These are phyloP conservation scores for Tridacna gigas DNA, from an alignment of 2,888 invertebrate species.

Conservation along the genomic window DNA sequence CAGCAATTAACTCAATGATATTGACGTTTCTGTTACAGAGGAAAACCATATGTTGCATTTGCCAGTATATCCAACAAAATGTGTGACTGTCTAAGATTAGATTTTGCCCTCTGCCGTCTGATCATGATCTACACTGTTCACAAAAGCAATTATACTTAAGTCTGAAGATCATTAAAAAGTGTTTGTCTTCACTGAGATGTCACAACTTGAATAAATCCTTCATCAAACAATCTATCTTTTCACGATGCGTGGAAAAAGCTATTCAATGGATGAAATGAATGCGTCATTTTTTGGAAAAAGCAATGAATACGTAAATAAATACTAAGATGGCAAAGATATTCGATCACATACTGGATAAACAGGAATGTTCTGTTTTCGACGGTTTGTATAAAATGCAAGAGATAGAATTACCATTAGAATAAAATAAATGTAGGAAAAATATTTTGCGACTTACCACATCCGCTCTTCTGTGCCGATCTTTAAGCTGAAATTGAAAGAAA, in stretches of 20 bases:
- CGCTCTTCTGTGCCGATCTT: constrained; percentile 17
- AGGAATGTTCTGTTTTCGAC: neutral
- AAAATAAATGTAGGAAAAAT: neutral
- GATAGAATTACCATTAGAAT: neutral
- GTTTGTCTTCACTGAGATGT: too few relatives aligned
- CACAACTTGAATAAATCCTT: too few relatives aligned
- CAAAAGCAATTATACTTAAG: too few relatives aligned
- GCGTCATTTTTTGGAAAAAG: neutral
- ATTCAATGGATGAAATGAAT: neutral
- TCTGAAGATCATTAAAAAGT: too few relatives aligned
- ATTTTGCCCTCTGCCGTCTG: too few relatives aligned
- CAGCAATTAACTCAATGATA: neutral
- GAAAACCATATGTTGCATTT: too few relatives aligned
- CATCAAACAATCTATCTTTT: too few relatives aligned
- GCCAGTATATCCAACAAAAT: neutral
- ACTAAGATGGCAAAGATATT: neutral
- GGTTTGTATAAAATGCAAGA: neutral
- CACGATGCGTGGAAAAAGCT: neutral
- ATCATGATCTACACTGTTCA: too few relatives aligned
- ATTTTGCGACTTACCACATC: constrained; percentile 10
- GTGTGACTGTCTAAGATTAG: too few relatives aligned
- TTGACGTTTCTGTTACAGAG: neutral
- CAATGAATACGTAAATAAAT: neutral
- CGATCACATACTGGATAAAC: neutral
- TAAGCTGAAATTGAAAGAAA: neutral